Percentiles rank a stretch among this genome's conserved stretches.
Evolutionary conservation across 2,797 vertebrate species (phyloP).

Genomic region (Masticophis lateralis): DNA sequence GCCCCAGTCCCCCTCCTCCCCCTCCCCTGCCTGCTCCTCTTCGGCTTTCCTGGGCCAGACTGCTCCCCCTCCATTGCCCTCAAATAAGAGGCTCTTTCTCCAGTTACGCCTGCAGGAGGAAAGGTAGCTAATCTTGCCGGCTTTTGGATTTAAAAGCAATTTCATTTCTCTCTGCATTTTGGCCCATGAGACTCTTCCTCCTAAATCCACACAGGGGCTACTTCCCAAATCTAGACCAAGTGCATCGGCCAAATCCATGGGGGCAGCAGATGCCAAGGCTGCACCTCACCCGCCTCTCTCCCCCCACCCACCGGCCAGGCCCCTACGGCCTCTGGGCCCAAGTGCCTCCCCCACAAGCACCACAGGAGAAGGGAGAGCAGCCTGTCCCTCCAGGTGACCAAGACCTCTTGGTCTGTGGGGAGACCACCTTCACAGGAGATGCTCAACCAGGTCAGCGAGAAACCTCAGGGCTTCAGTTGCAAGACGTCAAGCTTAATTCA

Average conservation of each 20-base stretch:
- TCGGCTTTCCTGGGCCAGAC: not conserved
- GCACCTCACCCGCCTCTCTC: not conserved
- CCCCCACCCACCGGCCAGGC: fast-evolving
- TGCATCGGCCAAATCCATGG: not conserved
- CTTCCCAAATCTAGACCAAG: not conserved
- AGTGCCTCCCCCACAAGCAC: not conserved
- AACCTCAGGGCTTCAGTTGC: not conserved
- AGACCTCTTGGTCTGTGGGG: not conserved
- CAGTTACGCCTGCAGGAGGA: not conserved
- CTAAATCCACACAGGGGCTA: not conserved
- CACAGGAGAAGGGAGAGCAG: not conserved
- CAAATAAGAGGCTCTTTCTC: not conserved
- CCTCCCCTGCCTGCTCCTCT: not conserved
- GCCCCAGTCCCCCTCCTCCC: not conserved
- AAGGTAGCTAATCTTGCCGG: not conserved
- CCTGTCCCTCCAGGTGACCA: not conserved
- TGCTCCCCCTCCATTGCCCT: not conserved
- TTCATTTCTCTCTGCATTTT: not conserved
- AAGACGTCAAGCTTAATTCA: fast-evolving
- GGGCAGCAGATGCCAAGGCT: not conserved
- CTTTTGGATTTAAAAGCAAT: constrained; percentile 2
- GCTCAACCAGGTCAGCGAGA: not conserved
- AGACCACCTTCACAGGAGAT: not conserved
- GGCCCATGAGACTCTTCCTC: not conserved
- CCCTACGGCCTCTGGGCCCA: not conserved